Base-by-base conservation (phyloP, 1,140 invertebrate genomes). In the Thaumetopoea pityocampa region DNA sequence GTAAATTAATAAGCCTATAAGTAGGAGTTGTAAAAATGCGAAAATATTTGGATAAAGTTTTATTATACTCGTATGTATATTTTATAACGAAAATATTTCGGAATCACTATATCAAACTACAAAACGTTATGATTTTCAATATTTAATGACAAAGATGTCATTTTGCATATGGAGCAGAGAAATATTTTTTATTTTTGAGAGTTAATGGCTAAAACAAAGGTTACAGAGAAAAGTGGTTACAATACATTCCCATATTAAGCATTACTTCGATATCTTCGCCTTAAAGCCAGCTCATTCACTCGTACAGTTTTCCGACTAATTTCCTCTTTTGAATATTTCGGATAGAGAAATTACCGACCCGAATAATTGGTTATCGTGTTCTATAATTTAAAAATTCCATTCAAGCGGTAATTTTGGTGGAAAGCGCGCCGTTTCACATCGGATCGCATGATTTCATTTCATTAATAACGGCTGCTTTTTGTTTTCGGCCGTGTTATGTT, bases 391-490 rank as follows among this genome's bases (percentile, higher is more conserved):
- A 58, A 67, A 64, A 50, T 26, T 48, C 51, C 52, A 50, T 44
- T 36, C 26, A 37, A 24, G 20, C 37, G 4, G 28, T 52, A 62
- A 55, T 51, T 50, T 62, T 42, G 47, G 37, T 17, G 51, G 51
- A 55, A 49, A 55, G 46, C 23, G 51, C 34, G 45, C 37, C 53
- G 36, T 43, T 48, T 43, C 48, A 47, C 50, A 40, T 8, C 42
- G 38, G 29, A 49, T 67, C 47, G 64, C 64, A 73, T 70, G 64
- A 56, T 54, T 56, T 45, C 51, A 46, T 36, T 46, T 61, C 61
- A 67, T 73, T 73, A 59, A 69, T 67, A 60, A 69, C 34, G 44
- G 48, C 47, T n/a, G 19, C 22, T 51, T 59, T 56, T 57, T 45
- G 38, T 46, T 51, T 61, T 46, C 52, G 16, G 23, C 40, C 36